phyloP scores from a whole-genome alignment of 2,888 invertebrate genomes.

The Galeopsomyia nigrocyanea region DNA sequence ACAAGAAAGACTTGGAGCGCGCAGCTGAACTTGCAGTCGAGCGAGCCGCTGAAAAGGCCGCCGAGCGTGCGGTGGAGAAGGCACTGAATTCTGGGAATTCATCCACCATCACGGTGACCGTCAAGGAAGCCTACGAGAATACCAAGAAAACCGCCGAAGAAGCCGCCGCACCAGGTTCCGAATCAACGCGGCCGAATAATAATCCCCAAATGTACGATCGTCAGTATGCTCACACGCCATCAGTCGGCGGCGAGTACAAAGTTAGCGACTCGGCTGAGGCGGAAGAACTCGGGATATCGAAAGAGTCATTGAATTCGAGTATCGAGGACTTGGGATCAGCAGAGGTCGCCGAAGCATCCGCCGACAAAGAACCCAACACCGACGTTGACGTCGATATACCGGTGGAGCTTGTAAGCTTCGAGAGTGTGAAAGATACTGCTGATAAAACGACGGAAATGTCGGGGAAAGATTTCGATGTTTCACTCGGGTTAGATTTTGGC shows the following conservation, averaged over 20 bases:
- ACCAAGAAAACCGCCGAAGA: slow-evolving; percentile 56
- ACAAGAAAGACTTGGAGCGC: slow-evolving; percentile 57
- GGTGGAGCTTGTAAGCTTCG: slow-evolving; percentile 1
- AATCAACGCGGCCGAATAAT: slow-evolving; percentile 49
- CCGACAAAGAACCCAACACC: background rate
- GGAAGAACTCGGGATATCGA: slow-evolving; percentile 32
- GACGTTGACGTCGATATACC: background rate
- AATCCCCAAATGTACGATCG: slow-evolving; percentile 12
- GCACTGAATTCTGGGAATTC: slow-evolving; percentile 61
- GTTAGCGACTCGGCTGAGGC: slow-evolving; percentile 35
- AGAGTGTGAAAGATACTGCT: slow-evolving; percentile 9
- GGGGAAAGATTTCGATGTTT: background rate
- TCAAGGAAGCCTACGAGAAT: slow-evolving; percentile 60
- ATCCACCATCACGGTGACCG: slow-evolving; percentile 59
- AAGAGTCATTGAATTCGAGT: slow-evolving; percentile 41
- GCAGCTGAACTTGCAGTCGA: slow-evolving; percentile 65
- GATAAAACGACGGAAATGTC: background rate
- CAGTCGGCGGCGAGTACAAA: slow-evolving; percentile 21
- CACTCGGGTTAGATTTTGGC: slow-evolving; percentile 2
- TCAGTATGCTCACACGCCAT: background rate
- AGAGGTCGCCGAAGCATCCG: slow-evolving; percentile 2
- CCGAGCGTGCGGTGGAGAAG: slow-evolving; percentile 64
- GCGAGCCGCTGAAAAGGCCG: slow-evolving; percentile 63
- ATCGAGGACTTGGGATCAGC: slow-evolving; percentile 13
- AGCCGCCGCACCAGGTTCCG: slow-evolving; percentile 52